A percentile compares a stretch with the other conserved stretches of the same genome.
Conservation (phyloP, 2,888 invertebrate species). For the Zonitis immaculata region DNA sequence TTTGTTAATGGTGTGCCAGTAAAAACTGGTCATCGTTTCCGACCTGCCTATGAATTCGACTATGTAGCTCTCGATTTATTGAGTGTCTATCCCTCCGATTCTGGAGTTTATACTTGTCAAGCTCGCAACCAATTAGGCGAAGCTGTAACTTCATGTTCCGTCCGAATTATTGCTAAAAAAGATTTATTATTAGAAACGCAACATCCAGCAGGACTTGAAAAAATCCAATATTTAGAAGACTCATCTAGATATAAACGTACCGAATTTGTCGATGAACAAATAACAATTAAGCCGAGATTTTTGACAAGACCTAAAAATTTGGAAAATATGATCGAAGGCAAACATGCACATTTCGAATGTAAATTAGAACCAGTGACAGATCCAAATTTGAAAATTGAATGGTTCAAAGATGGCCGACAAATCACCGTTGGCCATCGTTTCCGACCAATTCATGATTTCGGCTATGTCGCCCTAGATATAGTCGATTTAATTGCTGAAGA, state of each 20-base stretch:
- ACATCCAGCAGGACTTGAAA: slow-evolving; percentile 85
- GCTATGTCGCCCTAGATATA: slow-evolving; percentile 95
- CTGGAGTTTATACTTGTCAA: slow-evolving; percentile 92
- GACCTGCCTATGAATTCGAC: slow-evolving; percentile 95
- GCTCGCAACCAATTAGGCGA: slow-evolving; percentile 93
- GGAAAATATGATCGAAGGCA: slow-evolving; percentile 79
- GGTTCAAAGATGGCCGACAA: slow-evolving; percentile 93
- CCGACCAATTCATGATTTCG: slow-evolving; percentile 96
- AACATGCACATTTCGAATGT: slow-evolving; percentile 96
- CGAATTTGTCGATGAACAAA: slow-evolving; percentile 75
- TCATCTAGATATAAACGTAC: slow-evolving; percentile 77
- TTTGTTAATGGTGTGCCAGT: slow-evolving; percentile 91
- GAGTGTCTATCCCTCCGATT: slow-evolving; percentile 96
- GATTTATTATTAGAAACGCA: slow-evolving; percentile 84
- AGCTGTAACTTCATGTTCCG: slow-evolving; percentile 87
- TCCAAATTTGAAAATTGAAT: slow-evolving; percentile 92
- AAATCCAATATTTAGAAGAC: slow-evolving; percentile 89
- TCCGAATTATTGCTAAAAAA: slow-evolving; percentile 83
- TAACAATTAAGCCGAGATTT: slow-evolving; percentile 79
- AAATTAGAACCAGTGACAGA: slow-evolving; percentile 96
- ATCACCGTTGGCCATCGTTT: slow-evolving; percentile 92
- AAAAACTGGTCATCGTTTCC: slow-evolving; percentile 88
- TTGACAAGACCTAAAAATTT: slow-evolving; percentile 83
- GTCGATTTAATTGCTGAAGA: slow-evolving; percentile 96
- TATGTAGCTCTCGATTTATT: slow-evolving; percentile 94